These are phyloP conservation scores for Agrotis ipsilon DNA, from an alignment of 2,888 invertebrate species.

Conservation along the genomic window DNA sequence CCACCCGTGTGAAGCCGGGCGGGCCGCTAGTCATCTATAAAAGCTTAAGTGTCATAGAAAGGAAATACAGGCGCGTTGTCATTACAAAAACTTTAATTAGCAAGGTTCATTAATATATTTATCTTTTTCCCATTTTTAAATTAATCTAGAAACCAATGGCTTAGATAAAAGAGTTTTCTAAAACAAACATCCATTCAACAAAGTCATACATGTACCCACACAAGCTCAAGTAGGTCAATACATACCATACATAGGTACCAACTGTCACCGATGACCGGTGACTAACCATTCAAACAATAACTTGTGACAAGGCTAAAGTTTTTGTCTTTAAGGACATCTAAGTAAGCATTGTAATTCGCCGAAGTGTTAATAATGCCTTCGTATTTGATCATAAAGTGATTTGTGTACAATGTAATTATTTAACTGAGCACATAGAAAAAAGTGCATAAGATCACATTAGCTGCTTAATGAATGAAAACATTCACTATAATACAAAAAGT, in stretches of 20 bases:
- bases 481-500: neutral
- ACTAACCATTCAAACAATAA: constrained; percentile 49
- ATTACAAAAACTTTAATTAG: too few relatives aligned
- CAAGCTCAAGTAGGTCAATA: neutral
- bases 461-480: neutral
- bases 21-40: too few relatives aligned
- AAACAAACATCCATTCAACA: constrained; percentile 32
- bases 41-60: too few relatives aligned
- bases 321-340: constrained; percentile 13
- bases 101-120: too few relatives aligned
- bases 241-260: constrained; percentile 13
- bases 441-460: neutral
- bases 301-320: constrained; percentile 39
- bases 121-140: too few relatives aligned
- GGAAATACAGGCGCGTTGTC: too few relatives aligned
- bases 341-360: constrained; percentile 7
- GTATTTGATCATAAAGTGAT: neutral
- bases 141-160: neutral
- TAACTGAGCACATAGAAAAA: too few relatives aligned
- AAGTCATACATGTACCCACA: constrained; percentile 22
- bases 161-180: constrained; percentile 35
- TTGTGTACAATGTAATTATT: neutral
- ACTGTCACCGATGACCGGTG: constrained; percentile 41
- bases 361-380: constrained; percentile 18
- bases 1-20: too few relatives aligned